phyloP scores from a whole-genome alignment of 2,888 invertebrate species.

The Drosophila sordidula region DNA sequence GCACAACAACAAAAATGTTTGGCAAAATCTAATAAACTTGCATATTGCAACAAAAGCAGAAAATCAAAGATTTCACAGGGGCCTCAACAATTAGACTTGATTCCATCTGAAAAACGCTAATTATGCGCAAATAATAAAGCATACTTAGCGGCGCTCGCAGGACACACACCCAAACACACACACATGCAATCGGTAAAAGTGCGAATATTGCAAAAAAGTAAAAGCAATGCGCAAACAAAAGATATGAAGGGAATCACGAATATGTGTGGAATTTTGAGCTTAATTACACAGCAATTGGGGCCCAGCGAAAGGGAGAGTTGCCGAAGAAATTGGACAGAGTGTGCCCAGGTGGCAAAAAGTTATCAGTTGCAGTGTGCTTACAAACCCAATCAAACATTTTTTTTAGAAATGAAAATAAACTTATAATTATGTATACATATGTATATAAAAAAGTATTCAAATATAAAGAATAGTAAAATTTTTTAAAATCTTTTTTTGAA shows the following conservation, averaged over 20 bases:
- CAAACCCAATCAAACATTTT: slow-evolving; percentile 7
- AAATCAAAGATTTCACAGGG: slow-evolving; percentile 26
- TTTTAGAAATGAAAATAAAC: no score
- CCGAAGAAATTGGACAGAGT: slow-evolving; percentile 23
- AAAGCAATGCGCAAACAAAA: slow-evolving; percentile 44
- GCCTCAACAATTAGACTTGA: slow-evolving; percentile 47
- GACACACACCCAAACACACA: slow-evolving; percentile 26
- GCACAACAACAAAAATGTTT: not conserved
- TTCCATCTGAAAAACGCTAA: slow-evolving; percentile 67
- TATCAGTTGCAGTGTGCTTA: slow-evolving; percentile 9
- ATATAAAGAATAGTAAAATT: no score
- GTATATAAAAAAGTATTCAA: no score
- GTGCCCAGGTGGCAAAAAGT: slow-evolving; percentile 33
- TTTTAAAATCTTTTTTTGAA: no score
- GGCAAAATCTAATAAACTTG: slow-evolving; percentile 25
- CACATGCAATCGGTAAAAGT: slow-evolving; percentile 43
- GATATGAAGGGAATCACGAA: slow-evolving; percentile 29
- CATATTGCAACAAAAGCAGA: slow-evolving; percentile 40
- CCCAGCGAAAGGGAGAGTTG: slow-evolving; percentile 39
- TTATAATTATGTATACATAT: no score
- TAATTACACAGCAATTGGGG: slow-evolving; percentile 56
- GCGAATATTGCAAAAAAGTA: slow-evolving; percentile 54
- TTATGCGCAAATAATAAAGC: slow-evolving; percentile 70
- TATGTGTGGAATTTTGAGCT: slow-evolving; percentile 39
- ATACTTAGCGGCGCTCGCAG: slow-evolving; percentile 36